Percentiles rank a stretch among this genome's conserved stretches.
phyloP scores from a whole-genome alignment of 2,113 vertebrate species.

The Otolemur garnettii region DNA sequence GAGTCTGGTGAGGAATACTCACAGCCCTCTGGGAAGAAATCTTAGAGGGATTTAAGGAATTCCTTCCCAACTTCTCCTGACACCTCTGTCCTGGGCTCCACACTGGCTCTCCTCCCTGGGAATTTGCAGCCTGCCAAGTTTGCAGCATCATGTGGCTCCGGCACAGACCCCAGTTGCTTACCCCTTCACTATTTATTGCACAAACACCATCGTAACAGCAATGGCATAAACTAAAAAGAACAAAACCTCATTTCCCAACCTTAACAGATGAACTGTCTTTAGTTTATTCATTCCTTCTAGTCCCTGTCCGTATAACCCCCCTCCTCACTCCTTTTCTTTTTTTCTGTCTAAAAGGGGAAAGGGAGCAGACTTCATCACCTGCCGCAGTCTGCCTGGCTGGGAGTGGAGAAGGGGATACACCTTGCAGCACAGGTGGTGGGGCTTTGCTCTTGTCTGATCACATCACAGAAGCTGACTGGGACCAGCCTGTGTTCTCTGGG shows the following conservation, averaged over 20 bases:
- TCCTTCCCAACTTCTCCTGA: rapidly evolving
- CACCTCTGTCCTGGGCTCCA: not conserved
- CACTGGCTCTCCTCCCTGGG: not conserved
- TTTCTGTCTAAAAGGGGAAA: not conserved
- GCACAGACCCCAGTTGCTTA: not conserved
- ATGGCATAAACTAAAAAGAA: slow-evolving; percentile 40
- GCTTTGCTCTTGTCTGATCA: not conserved
- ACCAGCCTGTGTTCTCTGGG: not conserved
- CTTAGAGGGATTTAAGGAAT: not conserved
- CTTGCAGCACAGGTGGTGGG: too few relatives aligned
- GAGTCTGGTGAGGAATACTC: not conserved
- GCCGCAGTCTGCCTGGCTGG: not conserved
- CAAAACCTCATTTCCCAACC: not conserved
- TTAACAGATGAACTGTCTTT: not conserved
- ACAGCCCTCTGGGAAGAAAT: not conserved
- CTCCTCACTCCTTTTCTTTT: not conserved
- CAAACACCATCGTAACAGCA: not conserved
- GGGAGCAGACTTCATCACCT: not conserved
- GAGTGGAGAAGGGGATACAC: not conserved
- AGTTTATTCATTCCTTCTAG: not conserved
- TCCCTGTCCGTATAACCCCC: not conserved
- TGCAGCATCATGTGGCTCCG: not conserved
- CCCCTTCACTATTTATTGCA: not conserved
- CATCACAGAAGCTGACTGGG: not conserved
- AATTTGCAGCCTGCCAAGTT: not conserved